These are phyloP conservation scores for Anseranas semipalmata DNA, from an alignment of 2,113 vertebrate species.

Conservation along the genomic window DNA sequence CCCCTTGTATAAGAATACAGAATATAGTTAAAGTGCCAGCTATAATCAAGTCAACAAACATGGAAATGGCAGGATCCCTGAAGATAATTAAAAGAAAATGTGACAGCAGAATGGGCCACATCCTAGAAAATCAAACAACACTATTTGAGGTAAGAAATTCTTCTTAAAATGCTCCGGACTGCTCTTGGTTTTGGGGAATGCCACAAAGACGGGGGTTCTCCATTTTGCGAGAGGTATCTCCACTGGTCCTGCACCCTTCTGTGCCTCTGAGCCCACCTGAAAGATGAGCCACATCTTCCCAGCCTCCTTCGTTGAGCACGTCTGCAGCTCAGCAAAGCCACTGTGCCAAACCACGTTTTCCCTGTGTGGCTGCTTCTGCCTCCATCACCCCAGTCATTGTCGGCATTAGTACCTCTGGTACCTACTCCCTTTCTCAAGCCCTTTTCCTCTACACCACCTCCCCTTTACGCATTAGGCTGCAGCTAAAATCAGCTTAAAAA, in stretches of 20 bases:
- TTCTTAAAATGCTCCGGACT: not conserved
- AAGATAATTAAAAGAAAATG: not conserved
- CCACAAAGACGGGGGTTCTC: not conserved
- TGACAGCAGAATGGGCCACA: not conserved
- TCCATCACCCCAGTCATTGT: not conserved
- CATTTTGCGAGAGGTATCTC: not conserved
- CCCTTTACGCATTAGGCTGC: not conserved
- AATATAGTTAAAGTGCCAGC: not conserved
- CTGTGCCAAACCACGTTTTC: not conserved
- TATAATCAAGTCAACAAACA: not conserved
- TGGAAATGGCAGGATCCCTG: not conserved
- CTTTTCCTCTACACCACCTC: not conserved
- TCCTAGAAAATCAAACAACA: not conserved
- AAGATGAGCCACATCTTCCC: not conserved
- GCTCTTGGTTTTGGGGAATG: not conserved
- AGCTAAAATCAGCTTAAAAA: not conserved
- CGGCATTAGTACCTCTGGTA: not conserved
- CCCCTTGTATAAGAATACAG: not conserved
- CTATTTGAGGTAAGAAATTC: not conserved
- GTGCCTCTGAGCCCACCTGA: not conserved
- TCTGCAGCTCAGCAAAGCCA: not conserved
- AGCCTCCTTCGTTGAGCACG: not conserved
- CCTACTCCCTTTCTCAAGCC: not conserved
- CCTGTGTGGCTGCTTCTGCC: not conserved
- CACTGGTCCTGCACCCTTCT: not conserved